Conservation (phyloP, 2,888 invertebrate species). For the Hecatera dysodea region DNA sequence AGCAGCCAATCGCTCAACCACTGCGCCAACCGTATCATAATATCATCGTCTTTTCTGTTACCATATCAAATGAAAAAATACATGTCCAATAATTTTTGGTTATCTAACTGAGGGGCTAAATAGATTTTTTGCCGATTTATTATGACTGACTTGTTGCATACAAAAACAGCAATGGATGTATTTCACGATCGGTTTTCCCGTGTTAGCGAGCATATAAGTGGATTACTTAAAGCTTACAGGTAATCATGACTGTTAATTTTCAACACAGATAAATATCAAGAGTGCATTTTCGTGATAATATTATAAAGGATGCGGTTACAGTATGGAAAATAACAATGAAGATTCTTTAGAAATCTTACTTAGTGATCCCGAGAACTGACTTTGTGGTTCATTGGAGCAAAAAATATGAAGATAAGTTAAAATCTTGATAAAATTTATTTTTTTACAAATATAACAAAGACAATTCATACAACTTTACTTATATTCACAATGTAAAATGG, state of each 20-base stretch:
- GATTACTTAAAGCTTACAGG: constrained; percentile 23
- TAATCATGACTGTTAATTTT: constrained; percentile 45
- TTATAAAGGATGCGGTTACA: constrained; percentile 47
- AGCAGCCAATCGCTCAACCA: too few relatives aligned
- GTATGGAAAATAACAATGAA: constrained; percentile 31
- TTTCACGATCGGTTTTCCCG: constrained; percentile 20
- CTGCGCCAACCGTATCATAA: too few relatives aligned
- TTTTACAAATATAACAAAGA: too few relatives aligned
- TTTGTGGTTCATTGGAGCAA: constrained; percentile 5
- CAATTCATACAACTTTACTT: too few relatives aligned
- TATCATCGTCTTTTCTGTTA: too few relatives aligned
- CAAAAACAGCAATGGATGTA: neutral
- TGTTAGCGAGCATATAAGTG: neutral
- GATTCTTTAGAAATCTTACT: constrained; percentile 20
- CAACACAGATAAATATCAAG: constrained; percentile 16
- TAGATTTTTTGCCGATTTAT: too few relatives aligned
- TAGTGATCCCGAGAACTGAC: constrained; percentile 10
- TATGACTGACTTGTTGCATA: neutral
- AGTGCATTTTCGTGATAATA: constrained; percentile 35
- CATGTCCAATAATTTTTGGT: too few relatives aligned
- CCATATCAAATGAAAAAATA: too few relatives aligned
- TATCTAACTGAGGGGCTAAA: too few relatives aligned
- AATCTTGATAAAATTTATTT: too few relatives aligned
- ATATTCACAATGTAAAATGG: too few relatives aligned
- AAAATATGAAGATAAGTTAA: neutral